Evolutionary conservation across 2,888 invertebrate species (phyloP).

Genomic region (Ophion slaviceki): DNA sequence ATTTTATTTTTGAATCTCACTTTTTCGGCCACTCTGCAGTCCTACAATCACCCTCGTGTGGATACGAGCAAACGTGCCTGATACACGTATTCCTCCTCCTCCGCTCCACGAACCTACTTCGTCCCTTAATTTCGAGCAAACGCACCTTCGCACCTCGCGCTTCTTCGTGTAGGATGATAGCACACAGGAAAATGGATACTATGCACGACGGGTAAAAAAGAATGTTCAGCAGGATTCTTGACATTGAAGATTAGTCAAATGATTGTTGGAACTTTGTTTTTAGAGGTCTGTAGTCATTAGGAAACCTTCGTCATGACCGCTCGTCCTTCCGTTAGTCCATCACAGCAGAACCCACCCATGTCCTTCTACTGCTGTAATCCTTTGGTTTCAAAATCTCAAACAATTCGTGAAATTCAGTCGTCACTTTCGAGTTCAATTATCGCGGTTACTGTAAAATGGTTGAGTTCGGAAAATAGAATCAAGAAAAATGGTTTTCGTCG

Average conservation of each 20-base stretch:
- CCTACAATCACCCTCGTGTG: slow-evolving; percentile 35
- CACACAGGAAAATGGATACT: neutral
- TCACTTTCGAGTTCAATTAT: too few species aligned
- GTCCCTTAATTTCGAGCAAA: slow-evolving; percentile 57
- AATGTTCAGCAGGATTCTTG: neutral
- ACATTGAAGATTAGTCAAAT: neutral
- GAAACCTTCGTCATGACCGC: too few species aligned
- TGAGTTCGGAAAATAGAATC: too few species aligned
- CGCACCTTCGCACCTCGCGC: slow-evolving; percentile 77
- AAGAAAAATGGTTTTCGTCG: too few species aligned
- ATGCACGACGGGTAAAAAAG: neutral
- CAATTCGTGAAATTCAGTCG: too few species aligned
- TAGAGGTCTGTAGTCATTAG: neutral
- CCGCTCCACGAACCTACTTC: slow-evolving; percentile 22
- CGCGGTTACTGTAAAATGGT: too few species aligned
- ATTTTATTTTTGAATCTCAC: neutral
- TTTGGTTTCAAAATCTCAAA: too few species aligned
- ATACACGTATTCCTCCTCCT: slow-evolving; percentile 54
- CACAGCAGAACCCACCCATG: too few species aligned
- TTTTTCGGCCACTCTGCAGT: neutral
- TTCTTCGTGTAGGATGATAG: slow-evolving; percentile 52
- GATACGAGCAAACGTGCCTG: slow-evolving; percentile 41
- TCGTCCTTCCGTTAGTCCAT: too few species aligned
- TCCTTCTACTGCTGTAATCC: too few species aligned
- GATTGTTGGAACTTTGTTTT: neutral